Conservation (phyloP, 2,888 invertebrate species). For the Chironomus riparius region DNA sequence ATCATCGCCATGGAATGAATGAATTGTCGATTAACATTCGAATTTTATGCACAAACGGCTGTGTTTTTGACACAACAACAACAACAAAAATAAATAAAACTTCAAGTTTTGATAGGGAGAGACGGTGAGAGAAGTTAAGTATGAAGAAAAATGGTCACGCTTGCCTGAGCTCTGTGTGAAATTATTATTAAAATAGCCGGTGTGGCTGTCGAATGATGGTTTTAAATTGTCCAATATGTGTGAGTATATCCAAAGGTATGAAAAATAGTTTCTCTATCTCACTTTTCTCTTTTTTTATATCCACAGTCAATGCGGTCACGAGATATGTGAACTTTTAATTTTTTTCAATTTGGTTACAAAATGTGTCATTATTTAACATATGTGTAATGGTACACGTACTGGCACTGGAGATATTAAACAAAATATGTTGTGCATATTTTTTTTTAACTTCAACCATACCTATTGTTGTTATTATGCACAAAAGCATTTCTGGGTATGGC, state of each 20-base stretch:
- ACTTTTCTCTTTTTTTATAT: not conserved
- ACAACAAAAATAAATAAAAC: too few species aligned
- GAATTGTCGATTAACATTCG: not conserved
- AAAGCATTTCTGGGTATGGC: conserved; percentile 20
- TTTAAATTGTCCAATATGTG: not conserved
- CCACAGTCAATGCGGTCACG: not conserved
- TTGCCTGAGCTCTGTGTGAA: conserved; percentile 21
- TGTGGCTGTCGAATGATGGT: conserved; percentile 5
- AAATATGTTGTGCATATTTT: too few species aligned
- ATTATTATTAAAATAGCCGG: conserved; percentile 18
- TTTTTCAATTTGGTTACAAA: not conserved
- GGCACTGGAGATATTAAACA: not conserved
- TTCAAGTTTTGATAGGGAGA: not conserved
- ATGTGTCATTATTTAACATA: not conserved
- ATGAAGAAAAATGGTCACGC: conserved; percentile 14
- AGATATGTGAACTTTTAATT: not conserved
- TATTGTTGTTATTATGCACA: not conserved
- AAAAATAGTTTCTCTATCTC: not conserved
- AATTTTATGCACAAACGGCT: not conserved
- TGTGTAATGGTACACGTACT: not conserved
- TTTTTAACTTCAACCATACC: not conserved
- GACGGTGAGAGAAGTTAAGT: not conserved
- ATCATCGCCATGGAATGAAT: not conserved
- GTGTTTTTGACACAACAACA: too few species aligned
- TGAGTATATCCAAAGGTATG: not conserved